phyloP scores from a whole-genome alignment of 2,113 vertebrate genomes.

The Cygnus buccinator region DNA sequence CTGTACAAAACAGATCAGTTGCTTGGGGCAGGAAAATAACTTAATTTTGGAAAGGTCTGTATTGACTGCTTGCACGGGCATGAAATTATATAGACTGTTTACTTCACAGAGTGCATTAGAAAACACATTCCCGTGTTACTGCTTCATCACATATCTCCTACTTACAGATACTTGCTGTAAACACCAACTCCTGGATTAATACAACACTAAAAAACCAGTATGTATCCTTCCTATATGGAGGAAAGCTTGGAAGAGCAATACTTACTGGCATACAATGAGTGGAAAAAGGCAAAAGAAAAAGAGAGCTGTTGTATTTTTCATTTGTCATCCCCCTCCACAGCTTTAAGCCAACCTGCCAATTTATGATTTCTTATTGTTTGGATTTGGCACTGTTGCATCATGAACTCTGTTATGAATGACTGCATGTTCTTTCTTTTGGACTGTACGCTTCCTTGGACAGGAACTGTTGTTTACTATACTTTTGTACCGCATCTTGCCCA shows the following conservation, averaged over 20 bases:
- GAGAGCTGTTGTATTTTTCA: not conserved
- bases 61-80: not conserved
- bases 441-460: not conserved
- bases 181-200: not conserved
- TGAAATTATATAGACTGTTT: not conserved
- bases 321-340: not conserved
- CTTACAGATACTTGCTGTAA: not conserved
- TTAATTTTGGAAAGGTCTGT: not conserved
- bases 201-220: not conserved
- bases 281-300: not conserved
- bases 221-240: not conserved
- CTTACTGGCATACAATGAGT: not conserved
- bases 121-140: not conserved
- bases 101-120: not conserved
- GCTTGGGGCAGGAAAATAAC: not conserved
- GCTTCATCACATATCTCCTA: not conserved
- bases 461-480: conserved; percentile 1
- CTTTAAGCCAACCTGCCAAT: not conserved
- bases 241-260: not conserved
- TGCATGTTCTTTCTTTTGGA: not conserved
- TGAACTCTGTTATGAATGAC: not conserved
- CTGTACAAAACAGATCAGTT: not conserved
- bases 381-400: not conserved
- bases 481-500: not conserved
- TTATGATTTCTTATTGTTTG: not conserved